phyloP scores from a whole-genome alignment of 2,113 vertebrate genomes.

The Oncorhynchus tshawytscha region DNA sequence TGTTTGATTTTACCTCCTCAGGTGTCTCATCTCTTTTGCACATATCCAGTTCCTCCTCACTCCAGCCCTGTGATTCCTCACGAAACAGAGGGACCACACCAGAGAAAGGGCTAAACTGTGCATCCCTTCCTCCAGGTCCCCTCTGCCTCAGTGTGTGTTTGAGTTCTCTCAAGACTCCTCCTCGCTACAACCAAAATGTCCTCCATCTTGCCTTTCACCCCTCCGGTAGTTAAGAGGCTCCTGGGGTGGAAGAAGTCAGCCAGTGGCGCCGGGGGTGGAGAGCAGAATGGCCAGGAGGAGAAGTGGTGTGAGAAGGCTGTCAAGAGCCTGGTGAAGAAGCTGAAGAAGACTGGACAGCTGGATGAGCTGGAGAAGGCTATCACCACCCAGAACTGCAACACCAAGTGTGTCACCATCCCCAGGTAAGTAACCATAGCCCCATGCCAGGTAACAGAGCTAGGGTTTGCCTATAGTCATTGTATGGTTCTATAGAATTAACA shows the following conservation, averaged over 20 bases:
- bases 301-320: slow-evolving; percentile 99
- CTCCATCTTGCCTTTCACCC: slow-evolving; percentile 97
- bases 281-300: slow-evolving; percentile 96
- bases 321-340: slow-evolving; percentile 97
- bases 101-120: slow-evolving; percentile 57
- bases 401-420: slow-evolving; percentile 98
- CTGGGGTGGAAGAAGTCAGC: slow-evolving; percentile 96
- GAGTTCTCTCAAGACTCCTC: slow-evolving; percentile 44
- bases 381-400: slow-evolving; percentile 97
- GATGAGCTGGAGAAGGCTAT: slow-evolving; percentile 99
- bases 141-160: slow-evolving; percentile 29
- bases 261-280: slow-evolving; percentile 81
- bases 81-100: slow-evolving; percentile 53
- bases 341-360: slow-evolving; percentile 96
- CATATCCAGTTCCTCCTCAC: slow-evolving; percentile 39
- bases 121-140: slow-evolving; percentile 53
- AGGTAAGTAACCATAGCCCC: slow-evolving; percentile 76
- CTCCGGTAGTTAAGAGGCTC: slow-evolving; percentile 96
- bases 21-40: slow-evolving; percentile 47
- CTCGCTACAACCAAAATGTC: slow-evolving; percentile 79
- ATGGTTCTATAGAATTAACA: neutral
- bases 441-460: too few relatives aligned
- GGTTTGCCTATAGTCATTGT: too few relatives aligned
- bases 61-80: slow-evolving; percentile 47
- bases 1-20: slow-evolving; percentile 25